Conservation (phyloP, 2,888 invertebrate genomes). For the Epistrophe eligans region DNA sequence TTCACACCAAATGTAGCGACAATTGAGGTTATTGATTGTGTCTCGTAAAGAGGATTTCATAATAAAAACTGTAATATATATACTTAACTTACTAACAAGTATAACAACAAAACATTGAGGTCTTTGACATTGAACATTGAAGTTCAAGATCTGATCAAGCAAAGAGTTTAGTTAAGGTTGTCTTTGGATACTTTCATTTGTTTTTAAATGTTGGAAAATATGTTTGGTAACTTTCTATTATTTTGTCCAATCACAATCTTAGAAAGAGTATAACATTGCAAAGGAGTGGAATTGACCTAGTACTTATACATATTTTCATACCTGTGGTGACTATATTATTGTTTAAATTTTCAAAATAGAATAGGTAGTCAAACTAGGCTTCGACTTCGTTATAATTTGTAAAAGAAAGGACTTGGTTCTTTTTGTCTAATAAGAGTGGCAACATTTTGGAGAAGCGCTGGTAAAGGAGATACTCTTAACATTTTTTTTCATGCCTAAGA, state of each 20-base stretch:
- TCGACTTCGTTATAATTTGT: too few species aligned
- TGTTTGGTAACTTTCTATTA: slow-evolving; percentile 73
- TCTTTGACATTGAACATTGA: slow-evolving; percentile 60
- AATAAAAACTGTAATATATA: slow-evolving; percentile 18
- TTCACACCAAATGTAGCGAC: slow-evolving; percentile 45
- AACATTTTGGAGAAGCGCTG: too few species aligned
- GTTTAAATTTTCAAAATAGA: too few species aligned
- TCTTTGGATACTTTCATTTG: slow-evolving; percentile 70
- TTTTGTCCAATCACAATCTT: slow-evolving; percentile 35
- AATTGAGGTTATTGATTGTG: slow-evolving; percentile 56
- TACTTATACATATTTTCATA: not conserved
- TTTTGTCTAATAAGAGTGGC: too few species aligned
- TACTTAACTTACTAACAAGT: slow-evolving; percentile 13
- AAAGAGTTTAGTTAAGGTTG: slow-evolving; percentile 19
- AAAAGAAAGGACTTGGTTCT: too few species aligned
- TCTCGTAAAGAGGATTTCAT: slow-evolving; percentile 45
- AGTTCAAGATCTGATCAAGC: slow-evolving; percentile 34
- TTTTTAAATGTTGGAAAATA: slow-evolving; percentile 55
- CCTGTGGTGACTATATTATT: not conserved
- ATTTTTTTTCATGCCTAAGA: too few species aligned
- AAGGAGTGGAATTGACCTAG: slow-evolving; percentile 47
- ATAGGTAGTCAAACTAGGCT: too few species aligned
- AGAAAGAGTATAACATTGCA: slow-evolving; percentile 15
- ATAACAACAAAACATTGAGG: slow-evolving; percentile 49
- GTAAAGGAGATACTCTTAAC: too few species aligned